Base-by-base conservation (phyloP, 35 echinoderm and acorn worm genomes). In the Lytechinus pictus region DNA sequence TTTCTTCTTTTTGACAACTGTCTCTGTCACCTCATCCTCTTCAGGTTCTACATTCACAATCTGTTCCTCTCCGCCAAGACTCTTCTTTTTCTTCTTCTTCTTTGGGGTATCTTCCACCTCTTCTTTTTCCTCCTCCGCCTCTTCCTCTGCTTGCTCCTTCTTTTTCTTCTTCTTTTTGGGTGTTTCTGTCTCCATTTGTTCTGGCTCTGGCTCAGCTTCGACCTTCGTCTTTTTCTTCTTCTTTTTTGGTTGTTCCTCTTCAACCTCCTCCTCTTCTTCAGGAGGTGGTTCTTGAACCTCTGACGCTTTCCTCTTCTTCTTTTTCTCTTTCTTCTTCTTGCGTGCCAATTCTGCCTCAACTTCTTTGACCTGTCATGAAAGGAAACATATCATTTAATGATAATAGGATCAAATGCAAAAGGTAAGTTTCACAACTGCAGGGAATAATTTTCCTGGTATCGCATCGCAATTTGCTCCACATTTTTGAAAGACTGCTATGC, bases 161-260 rank as follows among this genome's bases (percentile, higher is more conserved):
- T 97, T 99, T 95, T 96, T 97, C 95, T 97, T 99, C 54, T 99
- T 97, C 94, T 99, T 99, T 86, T 98, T 97, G 52, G 97, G 10
- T 87, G 91, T 57, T 24, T 58, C 56, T 53, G 16, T 94, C 86
- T 94, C 52, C 87, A 9, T 92, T 52, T 10, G 87, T 92, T 24
- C 61, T 87, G 5, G 24, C 86, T 61, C 54, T 89, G 33, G 33
- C 33, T 44, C 33, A 44, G 33, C 33, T 44, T 44, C 33, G 33
- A 6, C 27, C 86, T 11, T 12, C 60, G 96, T 95, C 95, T 97
- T 98, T 86, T 98, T 98, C 58, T 98, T 98, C 91, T 98, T 98
- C 95, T 98, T 97, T 54, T 94, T 94, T 9, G 87, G 54, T 92
- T 91, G 58, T 7, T 95, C 94, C 21, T 72, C 54, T 53, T 54